Base-by-base conservation (phyloP, 2,888 invertebrate genomes). In the Macroteleia sp. region DNA sequence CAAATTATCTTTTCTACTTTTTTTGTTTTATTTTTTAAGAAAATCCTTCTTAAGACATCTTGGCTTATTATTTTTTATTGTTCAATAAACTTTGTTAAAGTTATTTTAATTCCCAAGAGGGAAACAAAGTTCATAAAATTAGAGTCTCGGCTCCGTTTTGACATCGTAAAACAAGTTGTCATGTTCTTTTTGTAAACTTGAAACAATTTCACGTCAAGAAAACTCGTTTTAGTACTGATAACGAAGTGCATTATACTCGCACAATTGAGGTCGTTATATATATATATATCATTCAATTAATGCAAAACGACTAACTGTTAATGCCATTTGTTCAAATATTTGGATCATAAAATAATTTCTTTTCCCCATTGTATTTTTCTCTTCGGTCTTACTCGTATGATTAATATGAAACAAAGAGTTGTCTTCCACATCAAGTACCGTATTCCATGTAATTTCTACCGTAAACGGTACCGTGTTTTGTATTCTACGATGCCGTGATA, bases 401-500 rank as follows among this genome's bases (percentile, higher is more conserved):
- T 14, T 71, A 50, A 71, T 61, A 61, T 42, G 39, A 61, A 54
- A 71, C 61, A 52, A 59, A 71, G 54, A 61, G 46, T 25, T 22
- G 14, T 52, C 16, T 64, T 50, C 39, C 48, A 42, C 41, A 32
- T 62, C 17, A 62, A 61, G 70, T 70, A 70, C 70, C 71, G 71
- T 71, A 71, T n/a, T 14, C 17, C n/a, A 54, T n/a, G 36, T 30
- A 17, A 62, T 71, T 71, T 56, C 59, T 61, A 70, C 56, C 71
- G 12, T 62, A 71, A 71, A 71, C 56, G 62, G 71, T 44, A 71
- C 62, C 10, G 20, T 41, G 56, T 62, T 56, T 62, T 56, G 56
- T 62, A 41, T 50, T 42, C 41, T 44, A 41, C 32, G 41, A 50
- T 69, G 41, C 57, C 32, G 69, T 17, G 32, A 20, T 69, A 57